Evolutionary conservation across 2,888 invertebrate genomes (phyloP), one percentile per base, ranked within the genome.

Genomic region (Monochamus alternatus): DNA sequence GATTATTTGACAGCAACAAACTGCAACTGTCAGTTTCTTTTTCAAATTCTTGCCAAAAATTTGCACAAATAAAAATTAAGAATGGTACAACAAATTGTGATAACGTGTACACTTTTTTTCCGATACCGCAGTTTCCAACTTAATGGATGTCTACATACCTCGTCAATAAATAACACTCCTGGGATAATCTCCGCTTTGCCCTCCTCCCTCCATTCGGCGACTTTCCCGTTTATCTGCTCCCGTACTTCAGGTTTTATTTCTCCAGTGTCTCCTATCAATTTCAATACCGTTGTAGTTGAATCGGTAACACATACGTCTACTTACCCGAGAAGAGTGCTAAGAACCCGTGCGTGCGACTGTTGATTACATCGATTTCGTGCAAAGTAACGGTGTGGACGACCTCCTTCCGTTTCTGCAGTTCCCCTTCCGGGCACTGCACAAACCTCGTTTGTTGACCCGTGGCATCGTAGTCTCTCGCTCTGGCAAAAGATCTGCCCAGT

Each of bases 321-420:
- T 73, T 80, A 84, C 97, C 97, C 5, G 99, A 98, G 89, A 99
- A 99, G 0, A 99, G 90, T 0, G 99, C 99, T 31, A 99, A 89
- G 87, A 99, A 99, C 0, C 99, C 99, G 87, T 99, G 98, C 0
- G 98, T 98, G 79, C 99, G 92, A 59, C 98, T 98, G 88, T 99
- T 99, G 86, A 99, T 99, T 5, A 99, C 99, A 88, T 99, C 99
- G 71, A 99, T 97, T 88, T 99, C 99, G 87, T 99, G 99, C n/a
- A 99, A 90, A 0, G 98, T 98, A 0, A 99, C 99, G 0, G 98
- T 99, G 87, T 99, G 99, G 0, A 98, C 98, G 0, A 96, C 98
- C 90, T 99, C 97, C 87, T 98, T 98, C 31, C 99, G 93, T 87
- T 99, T 99, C 90, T 99, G 99, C 9, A 99, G 90, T 88, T 99